phyloP scores from a whole-genome alignment of 2,113 vertebrate genomes.

The Fulmarus glacialis region DNA sequence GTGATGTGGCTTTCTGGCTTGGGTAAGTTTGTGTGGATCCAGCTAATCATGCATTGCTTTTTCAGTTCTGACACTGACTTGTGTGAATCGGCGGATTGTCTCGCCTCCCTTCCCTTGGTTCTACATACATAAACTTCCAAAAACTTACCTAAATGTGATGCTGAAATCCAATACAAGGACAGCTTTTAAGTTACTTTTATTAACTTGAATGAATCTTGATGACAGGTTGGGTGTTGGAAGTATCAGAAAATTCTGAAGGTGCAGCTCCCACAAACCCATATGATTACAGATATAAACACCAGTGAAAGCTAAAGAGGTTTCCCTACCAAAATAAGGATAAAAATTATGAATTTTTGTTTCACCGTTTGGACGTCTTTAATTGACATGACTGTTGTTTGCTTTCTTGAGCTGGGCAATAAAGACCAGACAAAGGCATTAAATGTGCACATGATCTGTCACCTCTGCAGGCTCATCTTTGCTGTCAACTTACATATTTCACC shows the following conservation, averaged over 20 bases:
- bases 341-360: neutral
- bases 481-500: neutral
- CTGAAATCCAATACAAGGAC: neutral
- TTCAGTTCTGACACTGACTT: neutral
- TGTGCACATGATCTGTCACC: accelerated
- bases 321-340: neutral
- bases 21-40: neutral
- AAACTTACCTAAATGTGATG: neutral
- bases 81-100: neutral
- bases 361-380: neutral
- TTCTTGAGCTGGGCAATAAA: neutral
- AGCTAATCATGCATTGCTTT: neutral
- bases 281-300: neutral
- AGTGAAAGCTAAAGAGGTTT: neutral
- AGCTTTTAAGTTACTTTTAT: neutral
- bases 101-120: neutral
- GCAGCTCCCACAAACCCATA: neutral
- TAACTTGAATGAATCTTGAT: neutral
- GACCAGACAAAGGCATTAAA: neutral
- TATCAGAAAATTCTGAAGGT: neutral
- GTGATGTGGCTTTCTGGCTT: neutral
- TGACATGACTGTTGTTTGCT: neutral
- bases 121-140: neutral
- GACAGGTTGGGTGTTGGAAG: neutral
- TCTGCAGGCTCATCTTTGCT: neutral